Evolutionary conservation across 2,797 vertebrate species (phyloP).

Genomic region (Spatula versicolor): DNA sequence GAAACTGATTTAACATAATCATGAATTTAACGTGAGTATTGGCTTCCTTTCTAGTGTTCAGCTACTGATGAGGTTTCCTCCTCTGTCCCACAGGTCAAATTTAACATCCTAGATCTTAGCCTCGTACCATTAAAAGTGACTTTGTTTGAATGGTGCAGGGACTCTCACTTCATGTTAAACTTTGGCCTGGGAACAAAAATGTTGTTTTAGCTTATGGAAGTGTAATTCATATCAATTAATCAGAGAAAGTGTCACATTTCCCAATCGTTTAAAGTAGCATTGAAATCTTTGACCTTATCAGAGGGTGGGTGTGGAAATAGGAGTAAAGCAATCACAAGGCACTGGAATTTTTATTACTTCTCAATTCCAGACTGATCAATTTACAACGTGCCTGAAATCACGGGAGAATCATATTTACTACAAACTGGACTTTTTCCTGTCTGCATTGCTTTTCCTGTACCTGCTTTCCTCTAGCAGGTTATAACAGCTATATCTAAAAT

Average conservation of each 20-base stretch:
- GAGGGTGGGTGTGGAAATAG: neutral
- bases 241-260: slow-evolving; percentile 50
- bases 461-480: neutral
- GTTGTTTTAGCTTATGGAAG: slow-evolving; percentile 37
- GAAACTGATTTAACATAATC: neutral
- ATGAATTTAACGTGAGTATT: neutral
- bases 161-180: neutral
- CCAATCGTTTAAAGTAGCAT: slow-evolving; percentile 20
- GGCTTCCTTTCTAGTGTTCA: neutral
- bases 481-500: neutral
- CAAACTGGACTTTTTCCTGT: slow-evolving; percentile 11
- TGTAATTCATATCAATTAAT: slow-evolving; percentile 56
- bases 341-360: slow-evolving; percentile 35
- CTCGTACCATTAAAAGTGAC: neutral
- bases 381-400: slow-evolving; percentile 48
- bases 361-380: slow-evolving; percentile 41
- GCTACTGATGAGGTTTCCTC: neutral
- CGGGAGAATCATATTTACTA: slow-evolving; percentile 17
- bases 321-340: slow-evolving; percentile 31
- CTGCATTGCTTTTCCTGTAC: slow-evolving; percentile 9
- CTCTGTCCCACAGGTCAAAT: neutral
- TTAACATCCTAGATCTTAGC: neutral
- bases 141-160: slow-evolving; percentile 5
- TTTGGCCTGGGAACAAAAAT: slow-evolving; percentile 48
- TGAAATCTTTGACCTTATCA: slow-evolving; percentile 53